Evolutionary conservation across 2,888 invertebrate species (phyloP).

Genomic region (Leptogaster cylindrica): DNA sequence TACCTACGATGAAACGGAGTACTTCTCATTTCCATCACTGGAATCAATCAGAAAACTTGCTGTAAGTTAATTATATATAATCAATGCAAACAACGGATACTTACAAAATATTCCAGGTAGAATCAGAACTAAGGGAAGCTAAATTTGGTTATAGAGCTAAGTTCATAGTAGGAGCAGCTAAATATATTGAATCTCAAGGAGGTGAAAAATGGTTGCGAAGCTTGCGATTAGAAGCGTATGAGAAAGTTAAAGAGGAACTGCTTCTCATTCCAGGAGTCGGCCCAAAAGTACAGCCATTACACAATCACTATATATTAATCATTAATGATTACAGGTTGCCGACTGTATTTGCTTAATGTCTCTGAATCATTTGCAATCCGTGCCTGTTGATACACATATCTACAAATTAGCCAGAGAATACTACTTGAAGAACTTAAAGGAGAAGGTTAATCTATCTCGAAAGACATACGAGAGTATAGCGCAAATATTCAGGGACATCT

Average conservation of each 20-base stretch:
- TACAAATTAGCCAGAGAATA: constrained; percentile 84
- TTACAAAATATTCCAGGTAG: constrained; percentile 64
- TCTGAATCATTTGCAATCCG: constrained; percentile 81
- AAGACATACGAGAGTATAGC: constrained; percentile 80
- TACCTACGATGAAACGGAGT: constrained; percentile 68
- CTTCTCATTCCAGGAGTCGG: constrained; percentile 88
- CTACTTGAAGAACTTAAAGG: constrained; percentile 65
- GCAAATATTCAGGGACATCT: constrained; percentile 76
- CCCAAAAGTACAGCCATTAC: constrained; percentile 88
- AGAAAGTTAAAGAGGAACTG: constrained; percentile 74
- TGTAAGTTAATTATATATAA: constrained; percentile 54
- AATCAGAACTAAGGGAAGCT: constrained; percentile 72
- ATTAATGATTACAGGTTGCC: constrained; percentile 71
- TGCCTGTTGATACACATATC: constrained; percentile 97
- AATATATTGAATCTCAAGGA: constrained; percentile 71
- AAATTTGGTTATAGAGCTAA: constrained; percentile 90
- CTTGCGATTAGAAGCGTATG: constrained; percentile 73
- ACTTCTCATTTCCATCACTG: constrained; percentile 83
- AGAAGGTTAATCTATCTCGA: neutral
- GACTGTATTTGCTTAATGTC: constrained; percentile 99
- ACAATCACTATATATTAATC: too few species aligned
- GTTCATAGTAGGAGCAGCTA: constrained; percentile 79
- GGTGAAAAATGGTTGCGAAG: constrained; percentile 75
- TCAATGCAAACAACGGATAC: neutral
- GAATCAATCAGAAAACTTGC: constrained; percentile 65